Percentiles rank a stretch among this genome's conserved stretches.
Conservation (phyloP, 1,140 invertebrate genomes). For the Cataglyphis hispanica region DNA sequence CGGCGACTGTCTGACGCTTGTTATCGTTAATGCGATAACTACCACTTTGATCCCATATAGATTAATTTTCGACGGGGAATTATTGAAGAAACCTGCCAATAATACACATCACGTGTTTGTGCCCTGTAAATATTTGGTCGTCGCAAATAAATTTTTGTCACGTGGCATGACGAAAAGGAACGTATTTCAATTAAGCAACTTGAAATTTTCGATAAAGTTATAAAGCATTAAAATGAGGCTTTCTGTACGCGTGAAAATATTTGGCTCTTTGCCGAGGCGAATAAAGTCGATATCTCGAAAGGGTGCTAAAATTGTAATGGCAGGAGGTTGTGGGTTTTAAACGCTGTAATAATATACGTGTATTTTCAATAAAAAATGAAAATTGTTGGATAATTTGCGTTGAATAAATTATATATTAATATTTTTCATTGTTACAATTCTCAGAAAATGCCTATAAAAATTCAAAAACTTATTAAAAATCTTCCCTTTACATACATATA, state of each 20-base stretch:
- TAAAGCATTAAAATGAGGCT: not conserved
- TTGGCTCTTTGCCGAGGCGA: not conserved
- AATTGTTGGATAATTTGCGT: not conserved
- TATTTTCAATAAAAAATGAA: conserved; percentile 2
- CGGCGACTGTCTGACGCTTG: not conserved
- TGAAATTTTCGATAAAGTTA: conserved; percentile 5
- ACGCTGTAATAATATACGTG: conserved; percentile 7
- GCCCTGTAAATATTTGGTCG: conserved; percentile 52
- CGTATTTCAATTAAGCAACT: conserved; percentile 43
- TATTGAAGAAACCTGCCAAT: conserved; percentile 17
- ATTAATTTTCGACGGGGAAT: not conserved
- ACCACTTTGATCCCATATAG: not conserved
- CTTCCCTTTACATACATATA: not conserved
- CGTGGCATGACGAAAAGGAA: not conserved
- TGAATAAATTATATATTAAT: not conserved
- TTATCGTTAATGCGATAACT: conserved; percentile 16
- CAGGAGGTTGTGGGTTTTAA: no score
- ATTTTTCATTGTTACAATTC: not conserved
- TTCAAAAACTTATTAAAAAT: not conserved
- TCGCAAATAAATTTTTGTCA: not conserved
- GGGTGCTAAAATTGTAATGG: not conserved
- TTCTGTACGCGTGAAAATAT: not conserved
- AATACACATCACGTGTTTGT: not conserved
- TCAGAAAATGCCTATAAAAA: not conserved
- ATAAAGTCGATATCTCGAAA: not conserved